Conservation (phyloP, 2,113 vertebrate genomes). For the Damaliscus lunatus region DNA sequence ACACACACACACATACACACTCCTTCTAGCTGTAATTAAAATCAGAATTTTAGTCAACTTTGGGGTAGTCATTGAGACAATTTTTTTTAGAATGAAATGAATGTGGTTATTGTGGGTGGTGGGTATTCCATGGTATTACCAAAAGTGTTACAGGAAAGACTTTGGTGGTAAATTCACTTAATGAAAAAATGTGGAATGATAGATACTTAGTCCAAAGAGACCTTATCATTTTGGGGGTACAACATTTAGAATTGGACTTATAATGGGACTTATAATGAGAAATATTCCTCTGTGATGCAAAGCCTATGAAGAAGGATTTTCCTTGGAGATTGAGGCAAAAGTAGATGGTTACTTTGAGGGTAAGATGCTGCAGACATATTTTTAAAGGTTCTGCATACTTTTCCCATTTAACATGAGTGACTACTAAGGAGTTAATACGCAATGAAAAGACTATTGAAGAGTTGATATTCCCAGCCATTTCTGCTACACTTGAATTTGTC, state of each 20-base stretch:
- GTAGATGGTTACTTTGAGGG: neutral
- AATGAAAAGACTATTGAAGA: neutral
- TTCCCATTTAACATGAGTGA: neutral
- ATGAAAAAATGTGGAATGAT: neutral
- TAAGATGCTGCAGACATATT: rapidly evolving
- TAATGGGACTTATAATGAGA: neutral
- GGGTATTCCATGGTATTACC: neutral
- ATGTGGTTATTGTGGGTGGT: rapidly evolving
- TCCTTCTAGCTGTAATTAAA: neutral
- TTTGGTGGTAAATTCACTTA: neutral
- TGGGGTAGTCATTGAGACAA: neutral
- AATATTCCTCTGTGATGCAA: neutral
- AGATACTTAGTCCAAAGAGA: neutral
- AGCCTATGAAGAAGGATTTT: neutral
- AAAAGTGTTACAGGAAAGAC: neutral
- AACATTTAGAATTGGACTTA: neutral
- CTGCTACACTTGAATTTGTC: neutral
- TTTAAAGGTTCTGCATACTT: neutral
- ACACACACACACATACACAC: neutral
- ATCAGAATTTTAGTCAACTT: neutral
- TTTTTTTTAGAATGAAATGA: neutral
- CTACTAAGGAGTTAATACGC: neutral
- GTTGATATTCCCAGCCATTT: neutral
- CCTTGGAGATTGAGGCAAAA: neutral
- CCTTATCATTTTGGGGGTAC: neutral